Conservation (phyloP, 1,140 invertebrate genomes). For the Acyrthosiphon pisum region DNA sequence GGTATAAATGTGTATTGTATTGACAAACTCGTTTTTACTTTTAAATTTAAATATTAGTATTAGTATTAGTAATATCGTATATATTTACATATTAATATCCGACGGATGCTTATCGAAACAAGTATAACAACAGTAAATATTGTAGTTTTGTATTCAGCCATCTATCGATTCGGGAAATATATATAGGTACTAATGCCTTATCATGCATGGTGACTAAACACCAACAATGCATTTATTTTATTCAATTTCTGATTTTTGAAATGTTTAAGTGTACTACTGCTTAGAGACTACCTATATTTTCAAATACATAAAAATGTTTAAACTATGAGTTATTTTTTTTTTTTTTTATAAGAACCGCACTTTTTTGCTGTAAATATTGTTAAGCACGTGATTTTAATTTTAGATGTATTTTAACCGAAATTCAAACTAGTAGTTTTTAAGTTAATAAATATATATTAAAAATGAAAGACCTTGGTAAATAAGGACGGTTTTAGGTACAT, state of each 20-base stretch:
- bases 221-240: too few relatives aligned
- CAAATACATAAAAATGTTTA: background rate
- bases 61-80: background rate
- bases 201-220: too few relatives aligned
- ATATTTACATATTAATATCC: background rate
- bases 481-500: too few relatives aligned
- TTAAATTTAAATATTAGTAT: background rate
- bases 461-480: too few relatives aligned
- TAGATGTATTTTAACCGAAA: too few relatives aligned
- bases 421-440: too few relatives aligned
- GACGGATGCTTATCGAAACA: background rate
- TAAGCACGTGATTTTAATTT: too few relatives aligned
- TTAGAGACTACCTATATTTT: background rate
- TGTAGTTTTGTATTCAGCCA: background rate
- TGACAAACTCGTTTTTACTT: background rate
- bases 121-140: constrained; percentile 7
- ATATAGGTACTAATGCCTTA: background rate
- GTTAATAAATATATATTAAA: too few relatives aligned
- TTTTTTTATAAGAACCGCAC: background rate
- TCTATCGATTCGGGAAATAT: background rate
- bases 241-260: too few relatives aligned
- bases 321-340: too few relatives aligned
- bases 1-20: background rate
- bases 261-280: too few relatives aligned
- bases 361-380: too few relatives aligned